Evolutionary conservation across 2,888 invertebrate species (phyloP).

Genomic region (Brenthis ino): DNA sequence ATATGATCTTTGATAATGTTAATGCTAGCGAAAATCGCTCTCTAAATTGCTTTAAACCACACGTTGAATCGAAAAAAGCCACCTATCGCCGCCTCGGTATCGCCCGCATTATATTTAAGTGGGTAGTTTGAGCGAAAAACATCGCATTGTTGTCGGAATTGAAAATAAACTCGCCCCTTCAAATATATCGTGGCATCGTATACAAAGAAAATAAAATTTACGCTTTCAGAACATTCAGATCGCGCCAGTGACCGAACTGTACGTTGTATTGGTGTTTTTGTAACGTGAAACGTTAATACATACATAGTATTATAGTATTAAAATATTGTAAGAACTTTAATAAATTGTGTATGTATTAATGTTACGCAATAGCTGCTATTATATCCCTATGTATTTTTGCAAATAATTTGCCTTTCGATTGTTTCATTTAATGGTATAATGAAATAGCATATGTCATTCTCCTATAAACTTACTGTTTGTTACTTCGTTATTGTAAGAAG

Average conservation of each 20-base stretch:
- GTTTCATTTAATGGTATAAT: too few relatives aligned
- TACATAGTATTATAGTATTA: too few relatives aligned
- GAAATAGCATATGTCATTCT: too few relatives aligned
- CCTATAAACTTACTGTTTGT: too few relatives aligned
- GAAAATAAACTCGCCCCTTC: conserved; percentile 69
- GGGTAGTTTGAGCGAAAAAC: conserved; percentile 78
- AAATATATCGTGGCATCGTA: conserved; percentile 36
- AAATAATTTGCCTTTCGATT: too few relatives aligned
- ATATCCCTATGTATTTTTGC: too few relatives aligned
- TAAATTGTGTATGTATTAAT: too few relatives aligned
- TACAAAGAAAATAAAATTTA: conserved; percentile 36
- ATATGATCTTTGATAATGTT: conserved; percentile 7
- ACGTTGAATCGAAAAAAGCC: conserved; percentile 57
- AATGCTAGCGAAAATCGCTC: conserved; percentile 30
- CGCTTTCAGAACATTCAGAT: conserved; percentile 29
- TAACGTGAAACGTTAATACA: too few relatives aligned
- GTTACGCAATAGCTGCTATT: too few relatives aligned
- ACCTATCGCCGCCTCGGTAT: conserved; percentile 62
- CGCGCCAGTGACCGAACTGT: conserved; percentile 28
- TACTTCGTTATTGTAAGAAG: too few relatives aligned
- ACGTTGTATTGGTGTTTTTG: too few relatives aligned
- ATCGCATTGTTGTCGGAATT: conserved; percentile 77
- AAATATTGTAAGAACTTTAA: too few relatives aligned
- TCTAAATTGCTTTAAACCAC: conserved; percentile 38
- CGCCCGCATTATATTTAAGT: conserved; percentile 77